These are phyloP conservation scores for Argya squamiceps DNA, from an alignment of 2,797 vertebrate species.

Conservation along the genomic window DNA sequence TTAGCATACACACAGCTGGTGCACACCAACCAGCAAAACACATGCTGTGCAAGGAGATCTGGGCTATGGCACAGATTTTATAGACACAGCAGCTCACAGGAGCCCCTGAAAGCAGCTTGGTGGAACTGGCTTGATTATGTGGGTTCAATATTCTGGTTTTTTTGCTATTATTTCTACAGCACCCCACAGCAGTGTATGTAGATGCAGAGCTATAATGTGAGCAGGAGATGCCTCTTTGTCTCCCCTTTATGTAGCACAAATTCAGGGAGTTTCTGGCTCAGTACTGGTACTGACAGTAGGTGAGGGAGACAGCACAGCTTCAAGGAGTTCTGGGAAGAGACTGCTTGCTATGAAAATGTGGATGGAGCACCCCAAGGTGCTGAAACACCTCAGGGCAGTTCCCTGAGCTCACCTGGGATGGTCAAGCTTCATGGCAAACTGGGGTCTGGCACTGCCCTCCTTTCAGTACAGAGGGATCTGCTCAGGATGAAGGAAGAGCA, in stretches of 20 bases:
- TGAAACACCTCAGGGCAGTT: not conserved
- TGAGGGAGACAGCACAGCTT: not conserved
- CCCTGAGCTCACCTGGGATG: not conserved
- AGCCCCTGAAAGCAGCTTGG: not conserved
- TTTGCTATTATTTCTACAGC: not conserved
- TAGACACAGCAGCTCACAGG: not conserved
- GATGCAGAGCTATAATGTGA: not conserved
- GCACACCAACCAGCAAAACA: not conserved
- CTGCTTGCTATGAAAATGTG: accelerated
- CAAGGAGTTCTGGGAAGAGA: not conserved
- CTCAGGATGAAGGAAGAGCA: not conserved
- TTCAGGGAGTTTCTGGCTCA: not conserved
- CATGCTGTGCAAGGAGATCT: not conserved
- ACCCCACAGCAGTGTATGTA: not conserved
- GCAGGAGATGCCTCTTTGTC: not conserved
- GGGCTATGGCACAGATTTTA: not conserved
- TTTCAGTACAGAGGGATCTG: not conserved
- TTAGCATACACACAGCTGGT: not conserved
- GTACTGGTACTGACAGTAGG: not conserved
- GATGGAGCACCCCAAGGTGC: not conserved
- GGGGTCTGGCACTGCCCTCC: not conserved
- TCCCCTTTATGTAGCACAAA: not conserved
- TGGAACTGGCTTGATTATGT: not conserved
- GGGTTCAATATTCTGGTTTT: not conserved
- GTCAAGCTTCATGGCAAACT: not conserved